Evolutionary conservation across 2,888 invertebrate genomes (phyloP), one percentile per base, ranked within the genome.

Genomic region (Julus scandinavius): DNA sequence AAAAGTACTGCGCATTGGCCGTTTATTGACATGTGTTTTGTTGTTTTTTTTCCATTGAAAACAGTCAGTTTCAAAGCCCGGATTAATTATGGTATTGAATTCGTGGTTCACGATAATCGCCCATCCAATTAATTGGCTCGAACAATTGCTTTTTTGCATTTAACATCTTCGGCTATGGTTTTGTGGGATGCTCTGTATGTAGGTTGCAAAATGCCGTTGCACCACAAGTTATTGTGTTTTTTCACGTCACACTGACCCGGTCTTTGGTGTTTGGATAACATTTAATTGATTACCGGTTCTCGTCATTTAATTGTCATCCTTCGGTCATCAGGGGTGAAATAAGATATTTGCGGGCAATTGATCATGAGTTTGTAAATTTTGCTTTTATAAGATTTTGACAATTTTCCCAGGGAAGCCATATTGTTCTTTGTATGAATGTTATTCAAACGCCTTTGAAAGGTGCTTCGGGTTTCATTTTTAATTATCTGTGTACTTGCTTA

Each of bases 161-260:
- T 7, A 11, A 2, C 7, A 5, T 29, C 72, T 72, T 72, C 29
- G 29, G 29, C 72, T 72, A 72, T 9, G 29, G 72, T 72, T 72
- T 72, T 72, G 29, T 29, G 72, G 29, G 29, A 72, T 29, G 29
- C 29, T 72, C 9, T 3, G 72, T 20, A 72, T 72, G 72, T 72
- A 72, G 72, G 72, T 72, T 72, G 29, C 58, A 58, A n/a, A n/a
- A 58, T 29, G 58, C 58, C 58, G n/a, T 58, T 58, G 58, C 58
- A 58, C 58, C n/a, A 58, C n/a, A n/a, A 17, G 58, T n/a, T 7
- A 58, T 58, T 58, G 58, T 58, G 58, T 4, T 2, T 58, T n/a
- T 2, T 58, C 58, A 58, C n/a, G 58, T 58, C 17, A 58, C 58
- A 58, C 58, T 58, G 58, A 58, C 58, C 58, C 58, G n/a, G n/a